Conservation (phyloP, 2,888 invertebrate genomes). For the Orthosia gothica region DNA sequence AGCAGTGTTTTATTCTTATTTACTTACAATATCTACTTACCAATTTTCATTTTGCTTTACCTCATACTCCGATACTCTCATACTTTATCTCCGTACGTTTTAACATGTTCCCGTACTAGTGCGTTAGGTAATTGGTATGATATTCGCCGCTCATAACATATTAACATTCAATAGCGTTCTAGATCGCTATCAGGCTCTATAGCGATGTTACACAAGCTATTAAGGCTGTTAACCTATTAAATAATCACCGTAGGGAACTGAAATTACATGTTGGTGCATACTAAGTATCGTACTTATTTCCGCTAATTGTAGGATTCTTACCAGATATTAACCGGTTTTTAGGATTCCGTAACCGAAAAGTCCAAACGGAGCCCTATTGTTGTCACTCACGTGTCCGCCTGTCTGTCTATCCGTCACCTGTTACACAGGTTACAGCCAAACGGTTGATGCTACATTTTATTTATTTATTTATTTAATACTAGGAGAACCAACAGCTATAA, state of each 20-base stretch:
- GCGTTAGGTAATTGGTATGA: constrained; percentile 50
- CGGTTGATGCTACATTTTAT: too few species aligned
- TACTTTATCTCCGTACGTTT: constrained; percentile 27
- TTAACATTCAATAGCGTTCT: constrained; percentile 59
- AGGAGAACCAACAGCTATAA: too few species aligned
- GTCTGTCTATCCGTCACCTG: too few species aligned
- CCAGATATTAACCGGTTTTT: too few species aligned
- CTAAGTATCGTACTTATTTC: background rate
- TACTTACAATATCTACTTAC: background rate
- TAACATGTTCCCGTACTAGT: constrained; percentile 17
- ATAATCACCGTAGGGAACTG: constrained; percentile 45
- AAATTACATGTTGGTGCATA: background rate
- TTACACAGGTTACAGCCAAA: too few species aligned
- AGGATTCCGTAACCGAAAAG: too few species aligned
- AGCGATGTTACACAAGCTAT: constrained; percentile 52
- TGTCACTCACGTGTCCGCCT: too few species aligned
- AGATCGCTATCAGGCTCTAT: constrained; percentile 55
- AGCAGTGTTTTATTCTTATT: too few species aligned
- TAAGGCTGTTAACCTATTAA: constrained; percentile 54
- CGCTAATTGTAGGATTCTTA: background rate
- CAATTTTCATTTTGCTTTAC: background rate
- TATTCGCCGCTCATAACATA: constrained; percentile 54
- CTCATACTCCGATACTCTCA: background rate
- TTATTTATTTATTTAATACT: too few species aligned
- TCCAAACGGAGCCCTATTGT: too few species aligned